A percentile compares a stretch with the other conserved stretches of the same genome.
phyloP scores from a whole-genome alignment of 2,113 vertebrate species.

The Pelusios castaneus region DNA sequence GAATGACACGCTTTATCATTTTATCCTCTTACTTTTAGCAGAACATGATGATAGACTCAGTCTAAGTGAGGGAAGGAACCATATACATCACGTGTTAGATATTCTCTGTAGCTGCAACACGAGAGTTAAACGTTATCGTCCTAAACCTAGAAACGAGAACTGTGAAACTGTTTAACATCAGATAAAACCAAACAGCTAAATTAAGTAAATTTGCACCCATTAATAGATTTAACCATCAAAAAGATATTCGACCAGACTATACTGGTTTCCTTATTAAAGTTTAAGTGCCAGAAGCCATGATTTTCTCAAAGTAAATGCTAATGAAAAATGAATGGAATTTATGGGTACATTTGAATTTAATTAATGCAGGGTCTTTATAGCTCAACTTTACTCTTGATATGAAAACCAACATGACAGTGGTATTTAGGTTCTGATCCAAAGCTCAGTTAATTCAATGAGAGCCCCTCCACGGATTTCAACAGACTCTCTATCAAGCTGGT shows the following conservation, averaged over 20 bases:
- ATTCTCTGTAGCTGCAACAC: not conserved
- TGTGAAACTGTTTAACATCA: constrained; percentile 7
- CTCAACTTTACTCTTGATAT: not conserved
- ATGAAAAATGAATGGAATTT: constrained; percentile 40
- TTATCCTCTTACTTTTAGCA: not conserved
- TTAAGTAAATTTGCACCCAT: constrained; percentile 27
- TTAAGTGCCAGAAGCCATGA: not conserved
- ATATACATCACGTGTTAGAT: not conserved
- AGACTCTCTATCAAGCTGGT: not conserved
- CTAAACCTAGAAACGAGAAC: not conserved
- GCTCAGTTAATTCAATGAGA: not conserved
- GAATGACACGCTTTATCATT: not conserved
- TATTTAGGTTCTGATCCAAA: accelerated
- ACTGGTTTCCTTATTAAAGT: not conserved
- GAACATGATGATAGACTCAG: not conserved
- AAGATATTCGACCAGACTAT: constrained; percentile 1
- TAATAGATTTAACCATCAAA: constrained; percentile 31
- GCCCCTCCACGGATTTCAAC: accelerated
- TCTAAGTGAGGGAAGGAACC: not conserved
- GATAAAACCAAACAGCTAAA: constrained; percentile 11
- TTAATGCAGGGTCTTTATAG: not conserved
- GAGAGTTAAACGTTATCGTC: not conserved
- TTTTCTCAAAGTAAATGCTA: not conserved
- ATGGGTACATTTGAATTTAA: constrained; percentile 13
- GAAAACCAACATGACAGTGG: accelerated